Base-by-base conservation (phyloP, 2,797 vertebrate species). In the Sebastes paucispinis region DNA sequence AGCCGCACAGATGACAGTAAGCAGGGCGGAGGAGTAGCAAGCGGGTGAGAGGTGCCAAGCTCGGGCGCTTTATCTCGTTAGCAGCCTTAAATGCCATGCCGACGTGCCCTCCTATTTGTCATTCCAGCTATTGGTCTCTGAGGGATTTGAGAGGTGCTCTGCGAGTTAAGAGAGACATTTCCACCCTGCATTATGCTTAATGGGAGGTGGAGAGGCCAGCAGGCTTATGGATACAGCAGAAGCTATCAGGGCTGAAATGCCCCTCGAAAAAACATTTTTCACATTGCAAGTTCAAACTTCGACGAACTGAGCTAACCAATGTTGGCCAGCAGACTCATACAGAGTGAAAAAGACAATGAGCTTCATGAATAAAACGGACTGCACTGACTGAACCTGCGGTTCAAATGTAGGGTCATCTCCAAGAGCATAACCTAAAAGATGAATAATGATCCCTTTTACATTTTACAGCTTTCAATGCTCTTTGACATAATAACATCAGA, bases 21-120 rank as follows among this genome's bases (percentile, higher is more conserved):
- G 92, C 90, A 39, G 81, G 86, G 91, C 73, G 73, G 80, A 87
- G 87, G 91, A 90, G 86, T 83, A 80, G 91, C 52, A 60, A 82
- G 89, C 72, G 80, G 88, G 87, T 84, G 91, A 92, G 92, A 87
- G 89, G 92, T 92, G 91, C 90, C 91, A 91, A 87, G 88, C 88
- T 83, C 65, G 69, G 90, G 74, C 79, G 89, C 92, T 95, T 95
- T 91, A 93, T 95, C 92, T 95, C 90, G 89, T 95, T 94, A 93
- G 93, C 91, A 88, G 92, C 91, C 90, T 94, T 94, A 93, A 93
- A 92, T 92, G 93, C 92, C 92, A 94, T 79, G 84, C 87, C 31
- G 91, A 86, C 85, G 90, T 76, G 78, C 87, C 90, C 90, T 81
- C 91, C 87, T 85, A 93, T 94, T 92, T 93, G 93, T 94, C 93